Evolutionary conservation across 2,797 vertebrate genomes (phyloP).

Genomic region (Hipposideros larvatus): DNA sequence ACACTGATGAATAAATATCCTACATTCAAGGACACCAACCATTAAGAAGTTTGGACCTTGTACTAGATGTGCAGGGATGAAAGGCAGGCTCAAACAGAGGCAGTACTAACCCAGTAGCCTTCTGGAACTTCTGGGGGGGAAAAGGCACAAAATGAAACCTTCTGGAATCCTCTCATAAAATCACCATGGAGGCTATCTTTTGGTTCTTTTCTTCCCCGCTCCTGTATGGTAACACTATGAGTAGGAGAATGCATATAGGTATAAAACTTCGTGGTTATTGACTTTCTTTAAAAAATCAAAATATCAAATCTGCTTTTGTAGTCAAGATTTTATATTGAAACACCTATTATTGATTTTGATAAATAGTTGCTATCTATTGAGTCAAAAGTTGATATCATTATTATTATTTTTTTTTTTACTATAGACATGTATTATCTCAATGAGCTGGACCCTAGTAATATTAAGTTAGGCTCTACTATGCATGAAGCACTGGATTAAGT

Average conservation of each 20-base stretch:
- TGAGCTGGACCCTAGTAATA: not conserved
- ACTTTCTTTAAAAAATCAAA: constrained; percentile 21
- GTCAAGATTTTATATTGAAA: constrained; percentile 20
- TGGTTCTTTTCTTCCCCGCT: not conserved
- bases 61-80: not conserved
- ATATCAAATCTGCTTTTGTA: not conserved
- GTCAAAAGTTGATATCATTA: not conserved
- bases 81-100: not conserved
- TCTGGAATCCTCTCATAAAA: constrained; percentile 21
- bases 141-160: constrained; percentile 11
- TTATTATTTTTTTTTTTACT: not conserved
- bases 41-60: not conserved
- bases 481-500: not conserved
- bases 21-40: constrained; percentile 24
- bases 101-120: not conserved
- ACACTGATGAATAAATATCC: constrained; percentile 12
- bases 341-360: constrained; percentile 37
- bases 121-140: not conserved
- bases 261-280: not conserved
- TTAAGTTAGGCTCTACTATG: not conserved
- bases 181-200: not conserved
- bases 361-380: not conserved
- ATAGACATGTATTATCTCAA: not conserved
- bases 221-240: not conserved
- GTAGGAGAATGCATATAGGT: not conserved